These are phyloP conservation scores for Adelosebastes latens DNA, from an alignment of 2,797 vertebrate genomes.

Conservation along the genomic window DNA sequence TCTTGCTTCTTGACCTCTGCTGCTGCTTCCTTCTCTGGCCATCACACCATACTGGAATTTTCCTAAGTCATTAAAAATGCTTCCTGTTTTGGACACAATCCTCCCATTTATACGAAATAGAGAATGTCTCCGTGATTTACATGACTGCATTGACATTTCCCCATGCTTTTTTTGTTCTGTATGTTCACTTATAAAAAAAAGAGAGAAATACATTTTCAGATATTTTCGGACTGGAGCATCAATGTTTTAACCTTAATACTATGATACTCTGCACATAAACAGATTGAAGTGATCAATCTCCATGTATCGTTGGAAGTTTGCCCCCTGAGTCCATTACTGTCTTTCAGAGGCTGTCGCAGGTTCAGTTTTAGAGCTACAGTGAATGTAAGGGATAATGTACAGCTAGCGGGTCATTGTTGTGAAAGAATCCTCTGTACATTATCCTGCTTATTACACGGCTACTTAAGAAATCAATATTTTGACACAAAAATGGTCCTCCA, in stretches of 20 bases:
- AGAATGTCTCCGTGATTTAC: background rate
- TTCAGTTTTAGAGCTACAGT: no score
- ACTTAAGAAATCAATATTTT: no score
- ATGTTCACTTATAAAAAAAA: background rate
- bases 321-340: no score
- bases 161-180: background rate
- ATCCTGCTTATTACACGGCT: no score
- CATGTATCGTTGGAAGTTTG: background rate
- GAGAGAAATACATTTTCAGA: background rate
- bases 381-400: no score
- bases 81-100: slow-evolving; percentile 42
- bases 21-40: slow-evolving; percentile 14
- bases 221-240: background rate
- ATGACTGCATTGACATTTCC: slow-evolving; percentile 7
- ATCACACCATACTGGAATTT: slow-evolving; percentile 41
- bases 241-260: background rate
- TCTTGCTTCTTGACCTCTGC: slow-evolving; percentile 15
- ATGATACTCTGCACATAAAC: background rate
- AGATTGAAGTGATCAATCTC: background rate
- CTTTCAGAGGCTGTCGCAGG: no score
- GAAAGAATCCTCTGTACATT: no score
- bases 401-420: no score
- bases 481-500: no score
- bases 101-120: slow-evolving; percentile 32
- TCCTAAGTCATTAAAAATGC: slow-evolving; percentile 45